Evolutionary conservation across 2,888 invertebrate genomes (phyloP), one percentile per base, ranked within the genome.

Genomic region (Choreutis nemorana): DNA sequence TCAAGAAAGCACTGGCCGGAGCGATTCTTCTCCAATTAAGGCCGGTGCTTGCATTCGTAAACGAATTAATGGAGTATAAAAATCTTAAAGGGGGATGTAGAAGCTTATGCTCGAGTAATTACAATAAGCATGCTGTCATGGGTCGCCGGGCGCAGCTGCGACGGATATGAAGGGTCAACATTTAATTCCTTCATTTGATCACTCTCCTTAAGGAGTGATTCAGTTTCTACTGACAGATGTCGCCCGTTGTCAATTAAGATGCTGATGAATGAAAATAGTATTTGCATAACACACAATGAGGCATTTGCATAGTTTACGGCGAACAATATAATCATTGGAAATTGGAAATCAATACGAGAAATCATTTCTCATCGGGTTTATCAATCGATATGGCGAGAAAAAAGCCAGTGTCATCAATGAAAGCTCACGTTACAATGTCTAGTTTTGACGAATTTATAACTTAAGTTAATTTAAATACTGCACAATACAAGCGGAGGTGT

Each of bases 191-290:
- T 61, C 65, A 62, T 65, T 65, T 64, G 67, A 64, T 63, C 63
- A 65, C 56, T 44, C 50, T 50, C 48, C 58, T 65, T 64, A 67
- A 70, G 55, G 63, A 68, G 59, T 77, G 77, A 77, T 72, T 78
- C 77, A 77, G 64, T 65, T 68, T 61, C 61, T 51, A 55, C 55
- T 60, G 71, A 70, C 78, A 78, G 77, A 77, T 78, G 78, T 71
- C 65, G 50, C 63, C 48, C 40, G 46, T 50, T 46, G 53, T 55
- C 60, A 73, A 77, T 77, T 77, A 75, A 55, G 41, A 41, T 10
- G 20, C 45, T 40, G 55, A 63, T 66, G 66, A 73, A 72, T 68
- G 68, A 71, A 72, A 72, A 72, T 62, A 62, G 49, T 44, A 73
- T 72, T 72, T 73, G 66, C 75, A 73, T 70, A 14, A 23, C 11